Evolutionary conservation across 2,888 invertebrate species (phyloP), one percentile per base, ranked within the genome.

Genomic region (Eretmocerus hayati): DNA sequence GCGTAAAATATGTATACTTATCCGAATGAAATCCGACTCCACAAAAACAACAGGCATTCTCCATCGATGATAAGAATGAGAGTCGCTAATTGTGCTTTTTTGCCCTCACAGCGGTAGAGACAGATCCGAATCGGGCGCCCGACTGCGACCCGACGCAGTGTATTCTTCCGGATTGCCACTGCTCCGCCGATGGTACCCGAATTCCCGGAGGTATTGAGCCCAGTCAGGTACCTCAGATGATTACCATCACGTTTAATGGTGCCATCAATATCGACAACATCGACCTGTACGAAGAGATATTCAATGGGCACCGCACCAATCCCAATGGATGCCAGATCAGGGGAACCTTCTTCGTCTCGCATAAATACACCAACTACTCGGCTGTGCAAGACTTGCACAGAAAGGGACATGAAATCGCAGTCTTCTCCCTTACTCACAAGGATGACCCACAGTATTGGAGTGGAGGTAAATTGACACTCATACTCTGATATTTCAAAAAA

Each of bases 181-280:
- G 92, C 68, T 92, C 91, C 1, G 88, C 90, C 56, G 91, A 91
- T 63, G 91, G 91, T 58, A 91, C 91, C 6, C 80, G 90, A 53
- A 90, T 92, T 59, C 91, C 91, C 15, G 90, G 89, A 30, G 81
- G 80, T 55, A 79, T 90, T 58, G 90, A 90, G 67, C 83, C 85
- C 1, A 81, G 81, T 58, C 87, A 89, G 73, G 89, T 91, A 9
- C 92, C 92, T 19, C 92, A 92, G 72, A 92, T 92, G 92, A 84
- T 93, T 62, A 91, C 90, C 18, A 84, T 92, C 60, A 89, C 90
- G 13, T 92, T 93, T 74, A 92, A 92, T 72, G 92, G 92, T 42
- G 92, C 92, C 53, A 84, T 91, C 42, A 93, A 92, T 70, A 85
- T 91, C 33, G 90, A 92, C 74, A 93, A 93, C 72, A 89, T 92